phyloP scores from a whole-genome alignment of 2,888 invertebrate species.

The Neoitamus cyanurus region DNA sequence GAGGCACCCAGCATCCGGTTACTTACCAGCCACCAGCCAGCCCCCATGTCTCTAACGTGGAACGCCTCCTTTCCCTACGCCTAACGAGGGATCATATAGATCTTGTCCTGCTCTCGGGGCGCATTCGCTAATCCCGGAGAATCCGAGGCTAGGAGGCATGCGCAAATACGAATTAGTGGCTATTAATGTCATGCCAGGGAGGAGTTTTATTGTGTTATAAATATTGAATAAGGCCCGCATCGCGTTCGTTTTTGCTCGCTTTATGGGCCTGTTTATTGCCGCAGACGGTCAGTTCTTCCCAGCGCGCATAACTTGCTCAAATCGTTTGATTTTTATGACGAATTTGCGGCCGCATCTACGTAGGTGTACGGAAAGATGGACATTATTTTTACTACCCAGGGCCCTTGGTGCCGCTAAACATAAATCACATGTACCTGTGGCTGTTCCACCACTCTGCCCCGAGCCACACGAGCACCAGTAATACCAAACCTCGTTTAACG shows the following conservation, averaged over 20 bases:
- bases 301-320: neutral
- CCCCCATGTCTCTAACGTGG: slow-evolving; percentile 15
- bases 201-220: slow-evolving; percentile 43
- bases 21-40: neutral
- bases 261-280: slow-evolving; percentile 16
- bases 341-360: neutral
- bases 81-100: slow-evolving; percentile 32
- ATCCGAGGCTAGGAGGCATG: slow-evolving; percentile 32
- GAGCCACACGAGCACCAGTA: neutral
- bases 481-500: slow-evolving; percentile 21
- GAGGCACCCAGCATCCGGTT: neutral
- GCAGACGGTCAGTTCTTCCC: slow-evolving; percentile 25
- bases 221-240: slow-evolving; percentile 25
- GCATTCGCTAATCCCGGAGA: slow-evolving; percentile 10
- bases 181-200: slow-evolving; percentile 42
- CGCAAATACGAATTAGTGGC: slow-evolving; percentile 43
- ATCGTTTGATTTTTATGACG: slow-evolving; percentile 25
- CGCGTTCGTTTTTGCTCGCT: slow-evolving; percentile 12
- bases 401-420: neutral
- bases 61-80: neutral
- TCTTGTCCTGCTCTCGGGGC: slow-evolving; percentile 18
- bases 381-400: slow-evolving; percentile 4
- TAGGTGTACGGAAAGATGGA: slow-evolving; percentile 8
- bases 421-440: neutral
- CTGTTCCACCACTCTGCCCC: neutral